These are phyloP conservation scores for Caerostris darwini DNA, from an alignment of 1,140 invertebrate genomes.

Conservation along the genomic window DNA sequence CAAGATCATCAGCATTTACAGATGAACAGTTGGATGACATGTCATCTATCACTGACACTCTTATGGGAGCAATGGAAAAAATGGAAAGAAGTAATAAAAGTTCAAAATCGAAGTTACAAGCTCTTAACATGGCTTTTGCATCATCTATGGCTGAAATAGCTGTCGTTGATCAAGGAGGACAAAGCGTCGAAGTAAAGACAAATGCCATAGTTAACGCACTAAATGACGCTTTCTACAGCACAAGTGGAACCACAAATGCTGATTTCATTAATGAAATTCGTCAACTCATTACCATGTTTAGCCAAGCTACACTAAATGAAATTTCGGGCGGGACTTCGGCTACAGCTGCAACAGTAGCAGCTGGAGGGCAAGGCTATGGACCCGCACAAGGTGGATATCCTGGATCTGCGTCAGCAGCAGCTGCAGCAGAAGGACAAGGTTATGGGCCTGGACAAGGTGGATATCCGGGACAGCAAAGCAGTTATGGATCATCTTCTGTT, in stretches of 20 bases:
- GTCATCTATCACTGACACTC: constrained; percentile 12
- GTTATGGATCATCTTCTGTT: neutral
- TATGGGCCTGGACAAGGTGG: neutral
- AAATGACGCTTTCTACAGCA: neutral
- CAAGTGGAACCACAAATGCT: neutral
- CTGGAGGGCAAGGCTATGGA: neutral
- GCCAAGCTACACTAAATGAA: neutral
- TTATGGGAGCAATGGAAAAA: constrained; percentile 16
- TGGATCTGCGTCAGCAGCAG: neutral
- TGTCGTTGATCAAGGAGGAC: constrained; percentile 12
- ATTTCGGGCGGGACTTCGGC: neutral
- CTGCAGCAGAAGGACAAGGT: neutral
- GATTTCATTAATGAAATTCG: constrained; percentile 43
- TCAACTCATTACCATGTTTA: constrained; percentile 39
- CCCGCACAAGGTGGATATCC: neutral
- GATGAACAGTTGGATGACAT: constrained; percentile 20
- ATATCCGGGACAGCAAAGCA: neutral
- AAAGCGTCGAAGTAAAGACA: neutral
- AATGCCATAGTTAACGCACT: constrained; percentile 37
- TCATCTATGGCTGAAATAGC: constrained; percentile 45
- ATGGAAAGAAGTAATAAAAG: constrained; percentile 11
- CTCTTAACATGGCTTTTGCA: constrained; percentile 41
- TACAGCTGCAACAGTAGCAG: neutral
- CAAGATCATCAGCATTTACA: neutral
- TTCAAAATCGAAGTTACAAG: neutral